Evolutionary conservation across 2,113 vertebrate genomes (phyloP), one percentile per base, ranked within the genome.

Genomic region (Melanostigma gelatinosum): DNA sequence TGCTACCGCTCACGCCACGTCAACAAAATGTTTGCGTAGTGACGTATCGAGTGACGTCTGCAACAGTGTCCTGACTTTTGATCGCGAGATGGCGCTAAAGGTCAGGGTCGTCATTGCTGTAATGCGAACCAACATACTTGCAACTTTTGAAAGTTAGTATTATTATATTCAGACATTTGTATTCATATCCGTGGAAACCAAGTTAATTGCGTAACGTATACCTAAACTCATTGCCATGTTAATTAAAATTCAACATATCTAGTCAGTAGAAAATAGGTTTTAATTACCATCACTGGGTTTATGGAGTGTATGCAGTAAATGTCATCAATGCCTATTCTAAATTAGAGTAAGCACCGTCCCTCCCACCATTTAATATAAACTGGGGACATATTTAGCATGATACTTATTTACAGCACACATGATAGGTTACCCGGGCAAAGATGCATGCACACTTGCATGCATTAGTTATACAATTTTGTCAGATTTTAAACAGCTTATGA

Each of bases 1-100:
- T 9, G 70, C 85, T 44, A 85, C 58, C 44, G 82, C 85, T 91
- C 82, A 92, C 79, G 95, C 95, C 95, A 96, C 95, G 95, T 96
- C 95, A 89, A 93, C 95, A 94, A 11, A 83, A 74, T 72, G 54
- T 38, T 29, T 54, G 85, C 95, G 94, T 93, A 24, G 93, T 94
- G 91, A 93, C 95, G 94, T 90, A 3, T 0, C 2, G 34, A 8
- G 18, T 1, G 4, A 29, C 29, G 46, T 15, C 13, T 5, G 32
- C 11, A 15, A 34, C 16, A 9, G 11, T 18, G 3, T 2, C 0
- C 1, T 15, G 12, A 0, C 1, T 48, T 65, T 62, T 13, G 2
- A 18, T 1, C 89, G 22, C 82, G 3, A 87, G 93, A 72, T 86
- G 88, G 91, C 85, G 87, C 77, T 3, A 79, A 20, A 46, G 1